Percentiles rank a stretch among this genome's conserved stretches.
Conservation (phyloP, 2,888 invertebrate species). For the Scaptomyza cyrtandrae region DNA sequence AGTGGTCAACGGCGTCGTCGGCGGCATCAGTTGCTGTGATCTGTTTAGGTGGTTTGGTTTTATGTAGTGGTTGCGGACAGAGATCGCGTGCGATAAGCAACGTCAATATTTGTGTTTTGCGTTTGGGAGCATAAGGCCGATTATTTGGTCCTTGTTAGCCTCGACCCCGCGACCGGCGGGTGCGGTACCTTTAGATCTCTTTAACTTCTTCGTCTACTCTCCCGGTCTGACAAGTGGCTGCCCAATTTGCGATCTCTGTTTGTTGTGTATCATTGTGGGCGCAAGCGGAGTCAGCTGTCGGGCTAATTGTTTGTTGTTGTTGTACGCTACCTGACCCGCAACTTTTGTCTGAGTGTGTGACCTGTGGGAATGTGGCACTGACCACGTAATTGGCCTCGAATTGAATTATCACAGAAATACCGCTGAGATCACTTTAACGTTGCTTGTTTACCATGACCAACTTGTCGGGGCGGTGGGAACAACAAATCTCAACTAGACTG, state of each 20-base stretch:
- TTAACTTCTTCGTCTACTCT: neutral
- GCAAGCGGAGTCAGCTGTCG: conserved; percentile 47
- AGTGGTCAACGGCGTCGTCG: conserved; percentile 50
- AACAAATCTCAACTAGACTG: conserved; percentile 13
- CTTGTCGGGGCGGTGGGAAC: conserved; percentile 52
- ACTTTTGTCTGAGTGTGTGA: conserved; percentile 9
- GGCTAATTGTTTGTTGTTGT: conserved; percentile 67
- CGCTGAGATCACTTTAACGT: conserved; percentile 18
- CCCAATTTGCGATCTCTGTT: conserved; percentile 70
- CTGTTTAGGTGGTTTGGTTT: conserved; percentile 28
- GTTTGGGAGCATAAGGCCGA: conserved; percentile 53
- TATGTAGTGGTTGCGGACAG: conserved; percentile 2
- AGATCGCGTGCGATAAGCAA: conserved; percentile 77
- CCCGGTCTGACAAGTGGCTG: conserved; percentile 66
- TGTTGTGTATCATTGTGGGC: conserved; percentile 72
- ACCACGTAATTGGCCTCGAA: conserved; percentile 53
- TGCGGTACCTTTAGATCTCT: conserved; percentile 11
- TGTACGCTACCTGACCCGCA: conserved; percentile 43
- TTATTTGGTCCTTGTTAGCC: conserved; percentile 64
- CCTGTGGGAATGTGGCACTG: conserved; percentile 60
- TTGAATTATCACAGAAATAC: conserved; percentile 54
- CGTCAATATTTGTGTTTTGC: conserved; percentile 77
- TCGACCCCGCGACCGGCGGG: conserved; percentile 21
- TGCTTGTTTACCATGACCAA: conserved; percentile 29
- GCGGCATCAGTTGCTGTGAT: conserved; percentile 47